Percentiles rank a stretch among this genome's conserved stretches.
Evolutionary conservation across 2,888 invertebrate species (phyloP).

Genomic region (Lasioglossum lativentre): DNA sequence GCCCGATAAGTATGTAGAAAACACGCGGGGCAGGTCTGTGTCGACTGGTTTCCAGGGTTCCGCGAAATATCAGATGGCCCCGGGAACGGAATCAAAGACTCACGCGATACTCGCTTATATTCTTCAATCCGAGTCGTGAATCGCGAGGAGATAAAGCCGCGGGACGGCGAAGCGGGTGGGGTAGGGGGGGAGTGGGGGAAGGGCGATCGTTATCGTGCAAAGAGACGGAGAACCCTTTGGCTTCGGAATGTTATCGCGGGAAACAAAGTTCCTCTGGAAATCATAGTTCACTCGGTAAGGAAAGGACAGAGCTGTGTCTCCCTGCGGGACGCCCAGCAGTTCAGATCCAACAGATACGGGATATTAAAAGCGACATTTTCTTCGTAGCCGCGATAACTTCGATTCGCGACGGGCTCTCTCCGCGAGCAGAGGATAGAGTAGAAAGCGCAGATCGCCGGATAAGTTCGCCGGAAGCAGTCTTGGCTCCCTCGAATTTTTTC

Average conservation of each 20-base stretch:
- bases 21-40: background rate
- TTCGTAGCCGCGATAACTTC: conserved; percentile 58
- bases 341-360: conserved; percentile 74
- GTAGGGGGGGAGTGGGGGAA: conserved; percentile 17
- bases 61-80: conserved; percentile 40
- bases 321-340: conserved; percentile 74
- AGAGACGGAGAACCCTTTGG: conserved; percentile 73
- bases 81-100: conserved; percentile 51
- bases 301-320: conserved; percentile 64
- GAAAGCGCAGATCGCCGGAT: conserved; percentile 22
- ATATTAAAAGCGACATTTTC: conserved; percentile 76
- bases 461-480: background rate
- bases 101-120: conserved; percentile 62
- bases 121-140: conserved; percentile 66
- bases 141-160: conserved; percentile 52
- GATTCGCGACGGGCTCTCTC: conserved; percentile 40
- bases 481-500: background rate
- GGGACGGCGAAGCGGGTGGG: background rate
- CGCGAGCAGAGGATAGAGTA: conserved; percentile 26
- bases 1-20: background rate
- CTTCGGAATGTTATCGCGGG: conserved; percentile 74
- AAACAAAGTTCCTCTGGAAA: conserved; percentile 69
- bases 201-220: conserved; percentile 72
- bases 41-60: conserved; percentile 27
- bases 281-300: conserved; percentile 67